Evolutionary conservation across 1,140 invertebrate species (phyloP), one percentile per base, ranked within the genome.

Genomic region (Tigriopus japonicus): DNA sequence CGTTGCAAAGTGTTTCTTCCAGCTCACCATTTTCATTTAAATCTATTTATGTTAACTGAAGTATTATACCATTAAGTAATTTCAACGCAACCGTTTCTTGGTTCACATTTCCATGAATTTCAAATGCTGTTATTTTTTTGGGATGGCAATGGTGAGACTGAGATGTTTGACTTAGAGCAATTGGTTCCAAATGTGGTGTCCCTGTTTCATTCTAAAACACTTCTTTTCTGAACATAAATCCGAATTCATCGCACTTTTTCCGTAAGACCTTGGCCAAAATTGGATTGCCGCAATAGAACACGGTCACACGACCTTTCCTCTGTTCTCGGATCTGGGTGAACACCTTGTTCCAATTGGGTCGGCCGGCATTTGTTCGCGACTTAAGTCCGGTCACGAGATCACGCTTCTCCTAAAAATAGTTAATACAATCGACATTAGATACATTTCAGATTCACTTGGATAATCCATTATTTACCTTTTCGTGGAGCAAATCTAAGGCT

Each of bases 301-400:
- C 72, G 42, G 70, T 73, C 5, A 74, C 68, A 63, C 68, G 68
- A 5, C 71, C 71, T 42, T 65, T 65, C 1, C 69, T 70, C 23
- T 68, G 64, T 10, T 65, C 59, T 6, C 66, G 62, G 7, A 74
- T 69, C 49, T 67, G 64, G n/a, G 60, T 62, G 61, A 73, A 73
- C 10, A 75, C 60, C 71, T 74, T 86, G 68, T 91, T 85, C 88
- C 90, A 96, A 70, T 94, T 88, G 1, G 92, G 92, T 60, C 91
- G 72, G 0, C 91, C 91, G 0, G 89, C 87, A 69, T 88, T 90
- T 68, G 84, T 93, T 63, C 88, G 76, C 0, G 89, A 94, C 71
- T 91, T 90, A 23, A 95, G 73, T 6, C 90, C 89, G 0, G 88
- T 93, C 49, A 94, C 89, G 12, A 93, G 74, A 75, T 94, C 88